A percentile compares a stretch with the other conserved stretches of the same genome.
These are phyloP conservation scores for Hydrophis major DNA, from an alignment of 2,797 vertebrate genomes.

Conservation along the genomic window DNA sequence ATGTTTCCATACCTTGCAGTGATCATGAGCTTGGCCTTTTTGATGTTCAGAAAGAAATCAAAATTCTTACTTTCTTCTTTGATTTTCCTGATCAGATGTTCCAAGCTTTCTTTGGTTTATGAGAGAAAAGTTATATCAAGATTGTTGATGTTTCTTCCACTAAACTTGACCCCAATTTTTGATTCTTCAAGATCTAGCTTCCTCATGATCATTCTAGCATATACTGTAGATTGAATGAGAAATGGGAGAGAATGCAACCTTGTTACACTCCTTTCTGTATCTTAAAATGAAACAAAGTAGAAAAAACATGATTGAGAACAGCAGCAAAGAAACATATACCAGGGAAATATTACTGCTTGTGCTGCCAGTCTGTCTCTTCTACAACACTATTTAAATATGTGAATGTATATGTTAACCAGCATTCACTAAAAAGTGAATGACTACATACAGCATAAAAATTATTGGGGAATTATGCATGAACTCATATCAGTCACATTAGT, in stretches of 20 bases:
- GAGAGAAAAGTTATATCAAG: neutral
- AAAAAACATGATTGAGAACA: neutral
- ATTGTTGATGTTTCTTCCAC: neutral
- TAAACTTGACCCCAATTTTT: neutral
- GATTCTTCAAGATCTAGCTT: neutral
- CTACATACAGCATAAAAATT: neutral
- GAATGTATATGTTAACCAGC: neutral
- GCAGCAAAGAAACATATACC: neutral
- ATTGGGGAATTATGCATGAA: neutral
- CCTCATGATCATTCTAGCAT: neutral
- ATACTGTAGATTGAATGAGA: neutral
- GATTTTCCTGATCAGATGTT: neutral
- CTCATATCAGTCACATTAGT: constrained; percentile 4
- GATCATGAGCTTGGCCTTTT: neutral
- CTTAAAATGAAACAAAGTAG: neutral
- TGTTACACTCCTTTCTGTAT: neutral
- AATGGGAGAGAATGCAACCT: neutral
- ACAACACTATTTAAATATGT: neutral
- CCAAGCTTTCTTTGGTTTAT: neutral
- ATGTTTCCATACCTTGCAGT: neutral
- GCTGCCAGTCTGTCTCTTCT: neutral
- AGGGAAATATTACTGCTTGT: neutral
- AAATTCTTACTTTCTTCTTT: neutral
- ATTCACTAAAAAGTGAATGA: neutral
- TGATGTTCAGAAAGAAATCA: neutral